Conservation (phyloP, 2,888 invertebrate species). For the Plebejus anna region DNA sequence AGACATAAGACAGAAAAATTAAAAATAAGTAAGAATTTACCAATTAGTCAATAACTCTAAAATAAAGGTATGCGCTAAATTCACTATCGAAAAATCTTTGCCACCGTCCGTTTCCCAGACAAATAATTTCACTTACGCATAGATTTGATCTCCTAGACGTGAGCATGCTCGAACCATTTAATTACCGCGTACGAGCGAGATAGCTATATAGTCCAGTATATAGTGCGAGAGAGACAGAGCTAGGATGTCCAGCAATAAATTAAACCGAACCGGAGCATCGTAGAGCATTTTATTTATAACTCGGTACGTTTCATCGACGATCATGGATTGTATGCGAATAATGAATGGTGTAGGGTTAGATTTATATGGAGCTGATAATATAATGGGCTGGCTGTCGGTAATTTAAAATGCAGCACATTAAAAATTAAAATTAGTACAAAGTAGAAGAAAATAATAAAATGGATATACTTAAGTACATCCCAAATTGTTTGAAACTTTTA, state of each 20-base stretch:
- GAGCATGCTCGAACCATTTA: constrained; percentile 25
- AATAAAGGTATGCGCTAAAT: neutral
- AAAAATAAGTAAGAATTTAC: no score
- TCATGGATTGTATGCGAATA: constrained; percentile 57
- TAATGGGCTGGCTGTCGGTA: constrained; percentile 29
- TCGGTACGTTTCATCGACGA: constrained; percentile 59
- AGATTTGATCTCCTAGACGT: neutral
- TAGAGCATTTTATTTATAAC: constrained; percentile 61
- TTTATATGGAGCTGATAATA: constrained; percentile 46
- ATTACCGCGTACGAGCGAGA: neutral
- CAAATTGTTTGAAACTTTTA: no score
- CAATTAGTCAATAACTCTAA: no score
- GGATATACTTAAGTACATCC: no score
- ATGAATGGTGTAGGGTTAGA: constrained; percentile 39
- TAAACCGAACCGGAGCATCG: constrained; percentile 30
- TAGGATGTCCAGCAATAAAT: constrained; percentile 26
- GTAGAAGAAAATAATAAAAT: no score
- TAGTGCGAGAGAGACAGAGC: neutral
- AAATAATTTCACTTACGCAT: constrained; percentile 16
- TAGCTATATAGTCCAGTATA: neutral
- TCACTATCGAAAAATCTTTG: neutral
- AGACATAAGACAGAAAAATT: no score
- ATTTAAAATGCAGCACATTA: no score
- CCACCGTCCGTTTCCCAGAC: constrained; percentile 6
- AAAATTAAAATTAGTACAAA: no score